Percentiles rank a stretch among this genome's conserved stretches.
These are phyloP conservation scores for Nylanderia fulva DNA, from an alignment of 1,140 invertebrate genomes.

Conservation along the genomic window DNA sequence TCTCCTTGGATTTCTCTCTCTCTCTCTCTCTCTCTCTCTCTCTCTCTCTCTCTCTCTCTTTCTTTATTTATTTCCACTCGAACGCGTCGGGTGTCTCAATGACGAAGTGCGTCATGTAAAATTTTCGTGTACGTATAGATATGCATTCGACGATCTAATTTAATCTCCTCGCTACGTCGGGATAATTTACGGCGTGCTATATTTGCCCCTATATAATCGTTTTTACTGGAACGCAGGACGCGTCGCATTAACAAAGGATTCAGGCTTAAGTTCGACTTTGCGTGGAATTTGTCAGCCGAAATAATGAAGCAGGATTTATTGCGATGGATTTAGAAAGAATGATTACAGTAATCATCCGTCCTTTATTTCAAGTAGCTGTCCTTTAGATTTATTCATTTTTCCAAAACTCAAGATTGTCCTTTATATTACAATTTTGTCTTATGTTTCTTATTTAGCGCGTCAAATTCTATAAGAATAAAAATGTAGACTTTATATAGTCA, in stretches of 20 bases:
- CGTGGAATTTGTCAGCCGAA: background rate
- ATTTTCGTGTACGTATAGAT: constrained; percentile 13
- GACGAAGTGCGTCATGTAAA: constrained; percentile 11
- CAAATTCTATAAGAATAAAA: too few species aligned
- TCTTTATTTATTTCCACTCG: background rate
- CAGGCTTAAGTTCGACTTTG: background rate
- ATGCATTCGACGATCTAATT: constrained; percentile 29
- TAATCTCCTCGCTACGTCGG: background rate
- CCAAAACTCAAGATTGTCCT: too few species aligned
- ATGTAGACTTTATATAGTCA: too few species aligned
- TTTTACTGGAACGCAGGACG: background rate
- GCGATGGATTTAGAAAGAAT: background rate
- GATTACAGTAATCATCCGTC: too few species aligned
- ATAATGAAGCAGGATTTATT: background rate
- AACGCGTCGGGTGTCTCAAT: background rate
- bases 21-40: background rate
- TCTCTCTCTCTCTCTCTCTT: background rate
- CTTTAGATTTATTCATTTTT: too few species aligned
- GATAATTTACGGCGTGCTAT: constrained; percentile 24
- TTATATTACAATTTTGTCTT: too few species aligned
- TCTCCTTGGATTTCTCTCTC: background rate
- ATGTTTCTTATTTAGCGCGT: too few species aligned
- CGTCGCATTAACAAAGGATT: background rate
- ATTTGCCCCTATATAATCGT: background rate
- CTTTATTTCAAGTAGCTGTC: too few species aligned